Conservation (phyloP, 2,888 invertebrate species). For the Cephus rjabovi region DNA sequence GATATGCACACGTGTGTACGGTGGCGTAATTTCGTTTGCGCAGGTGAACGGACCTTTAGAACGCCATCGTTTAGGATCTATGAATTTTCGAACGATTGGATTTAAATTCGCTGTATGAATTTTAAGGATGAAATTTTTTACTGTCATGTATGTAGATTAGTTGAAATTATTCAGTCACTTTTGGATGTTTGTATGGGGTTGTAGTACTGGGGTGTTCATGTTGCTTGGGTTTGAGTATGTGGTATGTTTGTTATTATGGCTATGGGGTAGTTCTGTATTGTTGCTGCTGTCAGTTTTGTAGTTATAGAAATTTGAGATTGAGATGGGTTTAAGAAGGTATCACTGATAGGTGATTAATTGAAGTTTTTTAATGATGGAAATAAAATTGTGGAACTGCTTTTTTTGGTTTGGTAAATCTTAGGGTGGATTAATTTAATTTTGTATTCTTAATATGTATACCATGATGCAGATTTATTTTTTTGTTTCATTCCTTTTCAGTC, state of each 20-base stretch:
- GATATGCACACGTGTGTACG: background rate
- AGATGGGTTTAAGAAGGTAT: background rate
- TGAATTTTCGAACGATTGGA: background rate
- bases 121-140: background rate
- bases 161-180: background rate
- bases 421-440: background rate
- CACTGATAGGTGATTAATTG: background rate
- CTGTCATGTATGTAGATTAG: background rate
- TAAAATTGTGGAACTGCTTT: background rate
- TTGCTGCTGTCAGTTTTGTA: background rate
- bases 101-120: background rate
- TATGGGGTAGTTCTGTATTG: background rate
- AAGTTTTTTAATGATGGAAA: background rate
- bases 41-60: background rate
- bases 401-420: background rate
- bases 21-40: background rate
- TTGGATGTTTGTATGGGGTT: background rate
- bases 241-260: background rate
- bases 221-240: background rate
- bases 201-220: background rate
- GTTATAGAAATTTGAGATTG: background rate
- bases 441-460: too few relatives aligned
- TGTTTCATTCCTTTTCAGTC: too few relatives aligned
- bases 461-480: too few relatives aligned
- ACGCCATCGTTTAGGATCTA: background rate